Base-by-base conservation (phyloP, 2,888 invertebrate genomes). In the Drosophila aldrichi region DNA sequence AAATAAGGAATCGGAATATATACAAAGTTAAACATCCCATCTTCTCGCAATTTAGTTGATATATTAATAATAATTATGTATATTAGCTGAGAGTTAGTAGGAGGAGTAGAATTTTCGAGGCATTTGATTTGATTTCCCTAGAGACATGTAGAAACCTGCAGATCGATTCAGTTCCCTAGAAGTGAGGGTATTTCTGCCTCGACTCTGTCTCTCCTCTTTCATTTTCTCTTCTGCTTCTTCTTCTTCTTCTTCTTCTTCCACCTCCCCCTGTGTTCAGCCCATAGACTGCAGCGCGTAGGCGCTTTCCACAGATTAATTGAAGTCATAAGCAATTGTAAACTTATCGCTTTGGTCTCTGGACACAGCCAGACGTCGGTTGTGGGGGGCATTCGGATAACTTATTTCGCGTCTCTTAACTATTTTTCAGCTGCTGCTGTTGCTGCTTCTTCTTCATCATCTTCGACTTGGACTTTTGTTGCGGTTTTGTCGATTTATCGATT, bases 291-390 rank as follows among this genome's bases (percentile, higher is more conserved):
- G 69, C 89, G 88, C 90, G 90, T 88, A 88, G 88, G 88, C 90
- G 88, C 88, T 88, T 90, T 90, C 80, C 90, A 87, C 90, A 88
- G 90, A 90, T 88, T 88, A 88, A 88, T 88, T 88, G 89, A 90
- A 90, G 90, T 90, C 88, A 86, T 88, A 90, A 79, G 84, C 87
- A 88, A 86, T 90, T 88, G 88, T 88, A 88, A 86, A 83, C 82
- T 86, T 88, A 90, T 90, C 90, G 88, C 86, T 86, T 88, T 64
- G 74, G 67, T 69, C 66, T 55, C 34, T 43, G 65, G 70, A 61
- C 56, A 38, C 10, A 6, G 41, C 38, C 36, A 64, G 44, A 34
- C 25, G 40, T n/a, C 51, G 20, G 40, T 3, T n/a, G 40, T 16
- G 44, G 6, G 40, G 14, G 41, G 72, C 66, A 58, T 58, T 54